Conservation (phyloP, 2,797 vertebrate genomes). For the Ispidina lecontei region DNA sequence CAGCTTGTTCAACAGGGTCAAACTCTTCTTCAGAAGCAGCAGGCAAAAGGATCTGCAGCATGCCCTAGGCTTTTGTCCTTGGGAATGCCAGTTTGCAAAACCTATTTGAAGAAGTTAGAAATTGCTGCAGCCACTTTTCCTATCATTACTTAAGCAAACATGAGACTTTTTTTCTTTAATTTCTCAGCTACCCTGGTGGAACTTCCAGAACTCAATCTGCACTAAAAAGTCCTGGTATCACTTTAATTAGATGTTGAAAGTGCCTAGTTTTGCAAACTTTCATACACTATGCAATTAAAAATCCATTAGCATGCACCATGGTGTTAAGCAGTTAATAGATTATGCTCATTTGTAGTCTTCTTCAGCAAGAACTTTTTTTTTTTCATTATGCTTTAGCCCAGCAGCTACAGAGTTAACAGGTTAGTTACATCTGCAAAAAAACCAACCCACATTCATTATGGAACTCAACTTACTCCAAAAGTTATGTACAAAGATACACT, state of each 20-base stretch:
- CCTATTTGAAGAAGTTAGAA: not conserved
- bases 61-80: not conserved
- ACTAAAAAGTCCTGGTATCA: not conserved
- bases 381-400: not conserved
- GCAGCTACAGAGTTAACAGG: not conserved
- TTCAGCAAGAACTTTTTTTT: not conserved
- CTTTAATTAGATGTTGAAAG: not conserved
- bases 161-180: not conserved
- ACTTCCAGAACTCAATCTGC: not conserved
- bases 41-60: not conserved
- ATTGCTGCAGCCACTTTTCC: not conserved
- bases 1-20: not conserved
- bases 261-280: not conserved
- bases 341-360: not conserved
- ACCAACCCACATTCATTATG: accelerated
- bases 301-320: not conserved
- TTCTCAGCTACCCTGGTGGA: not conserved
- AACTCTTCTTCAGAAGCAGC: not conserved
- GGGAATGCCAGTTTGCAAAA: not conserved
- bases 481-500: not conserved
- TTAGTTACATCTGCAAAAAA: not conserved
- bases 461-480: not conserved
- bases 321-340: not conserved
- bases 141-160: not conserved
- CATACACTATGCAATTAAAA: not conserved